These are phyloP conservation scores for Otocyon megalotis DNA, from an alignment of 2,113 vertebrate species.

Conservation along the genomic window DNA sequence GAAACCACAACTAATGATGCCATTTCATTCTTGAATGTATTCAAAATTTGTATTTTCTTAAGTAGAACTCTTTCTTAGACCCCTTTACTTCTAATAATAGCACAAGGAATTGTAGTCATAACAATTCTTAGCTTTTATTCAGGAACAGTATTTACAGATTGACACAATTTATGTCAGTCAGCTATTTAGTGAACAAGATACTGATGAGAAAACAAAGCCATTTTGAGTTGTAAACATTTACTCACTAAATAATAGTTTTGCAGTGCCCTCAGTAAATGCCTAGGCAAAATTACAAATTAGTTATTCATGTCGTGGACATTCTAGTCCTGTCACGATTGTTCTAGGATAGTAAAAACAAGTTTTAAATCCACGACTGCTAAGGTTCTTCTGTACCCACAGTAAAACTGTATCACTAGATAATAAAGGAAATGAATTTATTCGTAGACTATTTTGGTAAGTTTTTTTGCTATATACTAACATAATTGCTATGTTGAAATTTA, in stretches of 20 bases:
- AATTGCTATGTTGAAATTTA: slow-evolving; percentile 43
- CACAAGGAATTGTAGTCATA: slow-evolving; percentile 27
- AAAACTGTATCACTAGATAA: background rate
- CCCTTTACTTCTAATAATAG: slow-evolving; percentile 22
- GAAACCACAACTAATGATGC: slow-evolving; percentile 18
- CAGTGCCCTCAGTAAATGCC: background rate
- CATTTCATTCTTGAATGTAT: slow-evolving; percentile 35
- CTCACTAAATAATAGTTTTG: slow-evolving; percentile 54
- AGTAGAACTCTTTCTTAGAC: slow-evolving; percentile 35
- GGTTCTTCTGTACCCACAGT: background rate
- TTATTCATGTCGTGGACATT: background rate
- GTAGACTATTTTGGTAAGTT: background rate
- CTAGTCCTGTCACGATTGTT: background rate
- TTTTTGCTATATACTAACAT: background rate
- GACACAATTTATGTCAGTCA: slow-evolving; percentile 10
- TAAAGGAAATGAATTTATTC: slow-evolving; percentile 37
- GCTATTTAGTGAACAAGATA: background rate
- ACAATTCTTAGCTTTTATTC: slow-evolving; percentile 45
- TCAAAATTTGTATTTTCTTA: slow-evolving; percentile 27
- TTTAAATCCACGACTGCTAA: slow-evolving; percentile 28
- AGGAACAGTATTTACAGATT: slow-evolving; percentile 47
- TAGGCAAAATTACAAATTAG: slow-evolving; percentile 48
- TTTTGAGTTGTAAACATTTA: slow-evolving; percentile 47
- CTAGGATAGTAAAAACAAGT: background rate
- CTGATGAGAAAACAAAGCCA: slow-evolving; percentile 34